A percentile compares a stretch with the other conserved stretches of the same genome.
phyloP scores from a whole-genome alignment of 2,888 invertebrate species.

The Ectemnius cavifrons region DNA sequence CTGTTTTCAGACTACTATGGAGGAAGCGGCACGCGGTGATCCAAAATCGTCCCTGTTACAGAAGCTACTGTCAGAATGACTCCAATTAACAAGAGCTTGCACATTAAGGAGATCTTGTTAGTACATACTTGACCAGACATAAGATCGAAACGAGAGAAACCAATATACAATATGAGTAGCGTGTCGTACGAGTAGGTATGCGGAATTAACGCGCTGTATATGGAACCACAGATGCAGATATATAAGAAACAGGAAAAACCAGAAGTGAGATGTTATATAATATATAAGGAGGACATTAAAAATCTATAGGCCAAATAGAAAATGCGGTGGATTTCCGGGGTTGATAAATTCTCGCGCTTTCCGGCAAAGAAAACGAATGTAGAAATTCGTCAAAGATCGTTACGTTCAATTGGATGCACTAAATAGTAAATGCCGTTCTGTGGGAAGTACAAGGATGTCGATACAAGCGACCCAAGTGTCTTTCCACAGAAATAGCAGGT shows the following conservation, averaged over 20 bases:
- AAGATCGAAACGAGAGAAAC: background rate
- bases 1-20: slow-evolving; percentile 85
- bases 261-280: slow-evolving; percentile 13
- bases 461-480: too few species aligned
- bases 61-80: slow-evolving; percentile 91
- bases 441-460: too few species aligned
- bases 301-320: too few species aligned
- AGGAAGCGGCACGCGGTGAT: slow-evolving; percentile 87
- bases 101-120: slow-evolving; percentile 79
- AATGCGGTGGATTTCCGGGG: too few species aligned
- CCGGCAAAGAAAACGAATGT: too few species aligned
- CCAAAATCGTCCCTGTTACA: slow-evolving; percentile 90
- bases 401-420: too few species aligned
- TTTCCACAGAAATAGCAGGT: too few species aligned
- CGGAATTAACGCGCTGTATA: slow-evolving; percentile 48
- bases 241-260: slow-evolving; percentile 18
- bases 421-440: too few species aligned
- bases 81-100: slow-evolving; percentile 75
- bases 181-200: slow-evolving; percentile 38
- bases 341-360: too few species aligned
- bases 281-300: slow-evolving; percentile 5
- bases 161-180: slow-evolving; percentile 21
- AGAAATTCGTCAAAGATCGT: too few species aligned
- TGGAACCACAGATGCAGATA: slow-evolving; percentile 60
- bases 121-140: slow-evolving; percentile 64